Evolutionary conservation across 2,113 vertebrate species (phyloP), one percentile per base, ranked within the genome.

Genomic region (Spilogale gracilis): DNA sequence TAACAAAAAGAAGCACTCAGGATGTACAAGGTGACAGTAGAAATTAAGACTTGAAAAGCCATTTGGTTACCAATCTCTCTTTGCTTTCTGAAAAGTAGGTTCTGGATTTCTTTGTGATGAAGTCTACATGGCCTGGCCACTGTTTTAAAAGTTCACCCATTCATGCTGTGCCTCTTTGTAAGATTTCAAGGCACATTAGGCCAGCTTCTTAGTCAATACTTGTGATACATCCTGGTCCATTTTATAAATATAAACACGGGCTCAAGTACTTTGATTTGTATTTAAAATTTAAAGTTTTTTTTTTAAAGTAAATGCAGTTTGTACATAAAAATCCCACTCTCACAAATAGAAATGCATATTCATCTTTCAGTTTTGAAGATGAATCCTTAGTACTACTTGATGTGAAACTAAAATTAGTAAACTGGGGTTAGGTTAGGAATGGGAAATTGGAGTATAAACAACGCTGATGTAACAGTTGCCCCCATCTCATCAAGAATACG

Each of bases 291-390:
- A 56, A 63, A 48, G 13, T 27, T 27, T 48, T 58, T 91, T 71
- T 43, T 80, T 52, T 32, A 84, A 89, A 74, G 27, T 84, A 74
- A 65, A 88, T 25, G 32, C 0, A 23, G 25, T 45, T 92, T 84
- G 45, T 27, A 56, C 10, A 80, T 63, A 67, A 12, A 86, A 43
- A 88, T 88, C 11, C 12, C 20, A 92, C 30, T 74, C 38, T 94
- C 60, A 80, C 16, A 93, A 80, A 76, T 2, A 91, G n/a, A 45
- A 84, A 90, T 67, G 6, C 17, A 81, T 81, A 76, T 74, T 83
- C 76, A 69, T 89, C 43, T 61, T 90, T 94, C 43, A 13, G 38
- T 78, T 88, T 78, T 74, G 16, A 95, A 95, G 43, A 80, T 54
- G 38, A 89, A 74, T 71, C 45, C 38, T 93, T 52, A 54, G 60